Percentiles rank a stretch among this genome's conserved stretches.
Conservation (phyloP, 37 sponge, comb jelly and placozoan species). For the Chondrosia reniformis region DNA sequence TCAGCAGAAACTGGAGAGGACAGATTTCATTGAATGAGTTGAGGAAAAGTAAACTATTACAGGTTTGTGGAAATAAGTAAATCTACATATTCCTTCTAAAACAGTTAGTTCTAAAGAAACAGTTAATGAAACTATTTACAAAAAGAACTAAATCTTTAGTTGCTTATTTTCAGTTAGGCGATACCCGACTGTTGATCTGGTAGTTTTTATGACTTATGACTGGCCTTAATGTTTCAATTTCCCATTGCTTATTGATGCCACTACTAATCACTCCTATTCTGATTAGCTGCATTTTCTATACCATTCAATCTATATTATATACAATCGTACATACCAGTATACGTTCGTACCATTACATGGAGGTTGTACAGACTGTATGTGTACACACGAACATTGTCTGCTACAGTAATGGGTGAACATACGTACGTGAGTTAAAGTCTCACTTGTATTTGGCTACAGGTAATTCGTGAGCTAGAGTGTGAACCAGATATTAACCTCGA, state of each 20-base stretch:
- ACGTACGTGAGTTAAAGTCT: not conserved
- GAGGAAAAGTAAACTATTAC: slow-evolving; percentile 78
- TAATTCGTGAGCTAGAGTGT: slow-evolving; percentile 32
- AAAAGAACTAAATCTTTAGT: no score
- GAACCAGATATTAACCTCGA: slow-evolving; percentile 68
- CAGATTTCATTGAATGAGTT: slow-evolving; percentile 73
- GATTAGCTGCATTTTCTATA: not conserved
- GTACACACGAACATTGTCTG: no score
- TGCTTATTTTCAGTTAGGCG: no score
- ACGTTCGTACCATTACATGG: not conserved
- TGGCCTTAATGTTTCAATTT: no score
- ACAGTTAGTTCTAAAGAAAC: no score
- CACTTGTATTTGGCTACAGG: slow-evolving; percentile 28
- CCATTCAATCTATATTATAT: not conserved
- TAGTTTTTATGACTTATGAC: no score
- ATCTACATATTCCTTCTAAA: not conserved
- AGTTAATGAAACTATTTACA: no score
- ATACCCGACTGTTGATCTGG: no score
- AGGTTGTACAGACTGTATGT: no score
- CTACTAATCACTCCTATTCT: not conserved
- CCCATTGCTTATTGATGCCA: no score
- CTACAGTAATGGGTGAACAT: not conserved
- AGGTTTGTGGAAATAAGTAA: slow-evolving; percentile 1
- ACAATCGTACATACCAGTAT: not conserved
- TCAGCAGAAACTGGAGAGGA: slow-evolving; percentile 78